Conservation (phyloP, 2,113 vertebrate genomes). For the Eretmochelys imbricata region DNA sequence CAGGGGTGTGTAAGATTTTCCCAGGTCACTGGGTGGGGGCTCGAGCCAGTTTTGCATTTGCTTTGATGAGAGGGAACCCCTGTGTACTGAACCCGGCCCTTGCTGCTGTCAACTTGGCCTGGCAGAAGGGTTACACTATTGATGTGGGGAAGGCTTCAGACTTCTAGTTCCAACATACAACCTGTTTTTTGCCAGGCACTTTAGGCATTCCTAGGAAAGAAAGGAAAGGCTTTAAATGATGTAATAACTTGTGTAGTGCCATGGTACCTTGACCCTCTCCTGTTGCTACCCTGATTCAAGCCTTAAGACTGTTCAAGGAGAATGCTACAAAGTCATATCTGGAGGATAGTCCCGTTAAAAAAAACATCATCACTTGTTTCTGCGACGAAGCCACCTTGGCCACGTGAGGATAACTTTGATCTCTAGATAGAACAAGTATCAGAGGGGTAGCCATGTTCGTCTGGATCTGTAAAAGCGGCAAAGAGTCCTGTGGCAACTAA, state of each 20-base stretch:
- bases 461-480: too few species aligned
- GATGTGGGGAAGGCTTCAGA: not conserved
- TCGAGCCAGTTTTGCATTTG: too few species aligned
- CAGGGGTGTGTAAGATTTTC: too few species aligned
- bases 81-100: too few species aligned
- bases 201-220: not conserved
- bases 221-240: not conserved
- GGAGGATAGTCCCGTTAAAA: not conserved
- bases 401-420: not conserved
- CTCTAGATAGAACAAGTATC: not conserved
- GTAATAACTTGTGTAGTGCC: not conserved
- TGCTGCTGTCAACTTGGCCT: too few species aligned
- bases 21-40: too few species aligned
- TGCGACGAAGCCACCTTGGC: not conserved
- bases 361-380: not conserved
- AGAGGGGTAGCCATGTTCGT: too few species aligned
- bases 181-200: not conserved
- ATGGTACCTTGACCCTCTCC: not conserved
- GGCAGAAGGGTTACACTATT: too few species aligned
- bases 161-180: not conserved
- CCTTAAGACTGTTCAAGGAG: not conserved
- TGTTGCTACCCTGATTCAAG: not conserved
- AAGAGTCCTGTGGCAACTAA: too few species aligned
- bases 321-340: not conserved
- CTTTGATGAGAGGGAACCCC: too few species aligned